Evolutionary conservation across 2,797 vertebrate species (phyloP), one percentile per base, ranked within the genome.

Genomic region (Etheostoma nigrum): DNA sequence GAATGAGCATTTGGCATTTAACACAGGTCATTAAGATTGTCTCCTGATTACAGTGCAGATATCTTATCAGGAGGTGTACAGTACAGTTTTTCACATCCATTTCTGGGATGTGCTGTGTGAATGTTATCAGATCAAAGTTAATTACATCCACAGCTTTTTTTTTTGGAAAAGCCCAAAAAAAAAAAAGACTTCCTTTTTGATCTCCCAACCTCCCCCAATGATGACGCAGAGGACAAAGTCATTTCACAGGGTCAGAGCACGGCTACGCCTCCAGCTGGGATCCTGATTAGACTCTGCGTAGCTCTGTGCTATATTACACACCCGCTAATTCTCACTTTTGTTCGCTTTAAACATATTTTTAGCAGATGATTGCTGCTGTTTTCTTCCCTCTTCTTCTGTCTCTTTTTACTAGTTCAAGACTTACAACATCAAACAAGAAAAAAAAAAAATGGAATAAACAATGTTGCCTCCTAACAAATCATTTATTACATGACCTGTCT

Each of bases 211-310:
- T 76, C 65, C 72, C 45, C 75, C 42, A 67, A 72, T 74, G 86
- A 87, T 78, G 90, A 87, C 76, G 68, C 65, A 76, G 86, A 91
- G 86, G 89, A 91, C 87, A 86, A 67, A 88, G 84, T 81, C 51
- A 19, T 88, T 88, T 91, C 78, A 84, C 76, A 81, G 72, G 90
- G 90, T 88, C 85, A 85, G 36, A 69, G 69, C 70, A 67, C 4
- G 16, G 67, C 73, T 30, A 72, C 42, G 84, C 82, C 83, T 87
- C 87, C 83, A 88, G 88, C 89, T 82, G 88, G 74, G 90, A 84
- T 85, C 68, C 79, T 89, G 90, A 93, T 92, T 91, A 89, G 75
- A 88, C 81, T 82, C 62, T 19, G 64, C 68, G 75, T 66, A 23
- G 68, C 67, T 80, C 69, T 66, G 74, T 86, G 76, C 90, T 83